These are phyloP conservation scores for Apeira syringaria DNA, from an alignment of 2,888 invertebrate genomes.

Conservation along the genomic window DNA sequence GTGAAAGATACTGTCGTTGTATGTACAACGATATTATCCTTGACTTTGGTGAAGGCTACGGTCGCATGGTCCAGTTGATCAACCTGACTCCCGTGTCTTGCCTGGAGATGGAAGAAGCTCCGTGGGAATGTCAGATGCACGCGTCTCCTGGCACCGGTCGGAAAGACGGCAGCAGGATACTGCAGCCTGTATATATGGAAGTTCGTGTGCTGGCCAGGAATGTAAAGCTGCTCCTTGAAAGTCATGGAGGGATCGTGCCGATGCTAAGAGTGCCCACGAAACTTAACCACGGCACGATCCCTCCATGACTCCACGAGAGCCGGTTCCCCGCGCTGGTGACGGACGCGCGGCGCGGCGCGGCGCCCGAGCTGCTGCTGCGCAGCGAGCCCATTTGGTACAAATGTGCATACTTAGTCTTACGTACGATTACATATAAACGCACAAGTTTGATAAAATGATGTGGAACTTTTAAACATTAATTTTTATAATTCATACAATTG, in stretches of 20 bases:
- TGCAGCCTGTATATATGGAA: constrained; percentile 87
- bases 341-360: constrained; percentile 88
- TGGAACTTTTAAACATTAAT: constrained; percentile 39
- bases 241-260: constrained; percentile 91
- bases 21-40: constrained; percentile 43
- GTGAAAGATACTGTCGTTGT: constrained; percentile 88
- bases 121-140: constrained; percentile 81
- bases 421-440: constrained; percentile 4
- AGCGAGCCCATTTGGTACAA: constrained; percentile 84
- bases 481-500: constrained; percentile 34
- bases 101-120: constrained; percentile 70
- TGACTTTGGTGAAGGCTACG: constrained; percentile 54
- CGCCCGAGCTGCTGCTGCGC: constrained; percentile 94
- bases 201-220: constrained; percentile 86
- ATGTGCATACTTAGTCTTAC: constrained; percentile 25
- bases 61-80: constrained; percentile 68
- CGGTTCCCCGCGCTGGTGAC: constrained; percentile 86
- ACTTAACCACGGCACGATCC: too few relatives aligned
- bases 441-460: constrained; percentile 29
- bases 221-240: constrained; percentile 86
- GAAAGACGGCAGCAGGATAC: constrained; percentile 78
- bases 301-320: constrained; percentile 90
- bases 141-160: constrained; percentile 57
- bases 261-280: constrained; percentile 92
- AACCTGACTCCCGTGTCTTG: constrained; percentile 60